Conservation (phyloP, 2,113 vertebrate genomes). For the Stegostoma tigrinum region DNA sequence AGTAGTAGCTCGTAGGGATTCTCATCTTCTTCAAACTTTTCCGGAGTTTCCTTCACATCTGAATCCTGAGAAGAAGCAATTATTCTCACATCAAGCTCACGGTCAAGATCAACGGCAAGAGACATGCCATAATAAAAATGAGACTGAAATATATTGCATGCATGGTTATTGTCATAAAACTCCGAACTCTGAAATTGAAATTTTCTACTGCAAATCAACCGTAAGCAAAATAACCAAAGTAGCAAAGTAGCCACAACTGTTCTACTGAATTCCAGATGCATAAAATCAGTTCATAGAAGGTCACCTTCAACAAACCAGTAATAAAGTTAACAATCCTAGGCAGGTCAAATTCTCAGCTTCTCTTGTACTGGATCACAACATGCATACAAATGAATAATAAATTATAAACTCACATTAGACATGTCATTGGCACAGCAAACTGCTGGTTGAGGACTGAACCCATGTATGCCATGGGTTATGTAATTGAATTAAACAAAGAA, state of each 20-base stretch:
- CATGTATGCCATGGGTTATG: too few species aligned
- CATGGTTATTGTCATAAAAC: not conserved
- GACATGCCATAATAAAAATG: not conserved
- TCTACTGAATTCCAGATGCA: not conserved
- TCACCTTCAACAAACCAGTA: not conserved
- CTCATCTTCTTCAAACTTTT: constrained; percentile 61
- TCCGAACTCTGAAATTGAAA: not conserved
- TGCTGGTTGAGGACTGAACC: not conserved
- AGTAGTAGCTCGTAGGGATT: constrained; percentile 86
- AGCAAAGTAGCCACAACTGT: not conserved
- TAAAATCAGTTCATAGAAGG: not conserved
- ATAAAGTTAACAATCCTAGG: not conserved
- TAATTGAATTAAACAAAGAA: too few species aligned
- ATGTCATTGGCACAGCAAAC: not conserved
- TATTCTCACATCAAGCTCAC: not conserved
- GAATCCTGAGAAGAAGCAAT: constrained; percentile 24
- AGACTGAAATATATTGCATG: not conserved
- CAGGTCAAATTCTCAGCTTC: not conserved
- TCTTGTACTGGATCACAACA: not conserved
- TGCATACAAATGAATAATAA: not conserved
- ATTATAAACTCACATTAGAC: not conserved
- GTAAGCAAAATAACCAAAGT: too few species aligned
- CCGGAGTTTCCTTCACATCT: constrained; percentile 39
- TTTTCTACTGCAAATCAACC: not conserved
- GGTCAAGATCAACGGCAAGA: not conserved